Conservation (phyloP, 2,888 invertebrate species). For the Acanthococcus lagerstroemiae region DNA sequence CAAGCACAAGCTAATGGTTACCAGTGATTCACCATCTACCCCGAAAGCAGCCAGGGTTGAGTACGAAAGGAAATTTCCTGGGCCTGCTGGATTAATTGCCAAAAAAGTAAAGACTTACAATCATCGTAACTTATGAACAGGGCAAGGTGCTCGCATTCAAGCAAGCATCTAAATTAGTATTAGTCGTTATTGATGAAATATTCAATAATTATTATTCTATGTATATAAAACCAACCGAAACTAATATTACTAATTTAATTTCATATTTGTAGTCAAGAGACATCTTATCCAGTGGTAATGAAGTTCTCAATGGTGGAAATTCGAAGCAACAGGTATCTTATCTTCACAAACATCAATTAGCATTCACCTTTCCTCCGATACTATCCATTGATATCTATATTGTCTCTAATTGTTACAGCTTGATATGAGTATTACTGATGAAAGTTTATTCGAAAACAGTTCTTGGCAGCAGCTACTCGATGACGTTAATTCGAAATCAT, state of each 20-base stretch:
- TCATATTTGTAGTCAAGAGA: background rate
- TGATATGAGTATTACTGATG: background rate
- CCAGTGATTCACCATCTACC: background rate
- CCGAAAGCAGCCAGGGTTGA: background rate
- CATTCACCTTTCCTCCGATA: background rate
- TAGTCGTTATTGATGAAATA: background rate
- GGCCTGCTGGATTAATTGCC: slow-evolving; percentile 45
- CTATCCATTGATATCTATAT: too few species aligned
- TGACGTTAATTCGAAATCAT: background rate
- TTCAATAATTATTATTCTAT: background rate
- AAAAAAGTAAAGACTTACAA: slow-evolving; percentile 37
- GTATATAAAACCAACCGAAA: too few species aligned
- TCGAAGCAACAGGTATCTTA: background rate
- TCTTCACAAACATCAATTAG: background rate
- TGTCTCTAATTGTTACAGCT: background rate
- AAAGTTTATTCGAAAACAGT: slow-evolving; percentile 25
- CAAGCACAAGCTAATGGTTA: background rate
- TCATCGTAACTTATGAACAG: too few species aligned
- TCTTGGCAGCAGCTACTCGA: slow-evolving; percentile 31
- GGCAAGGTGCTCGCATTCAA: too few species aligned
- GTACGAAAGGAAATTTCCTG: slow-evolving; percentile 43
- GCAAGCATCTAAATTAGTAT: too few species aligned
- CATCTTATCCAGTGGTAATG: background rate
- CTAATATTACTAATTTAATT: too few species aligned
- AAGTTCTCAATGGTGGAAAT: too few species aligned